Evolutionary conservation across 2,888 invertebrate species (phyloP).

Genomic region (Drosophila pseudotakahashii): DNA sequence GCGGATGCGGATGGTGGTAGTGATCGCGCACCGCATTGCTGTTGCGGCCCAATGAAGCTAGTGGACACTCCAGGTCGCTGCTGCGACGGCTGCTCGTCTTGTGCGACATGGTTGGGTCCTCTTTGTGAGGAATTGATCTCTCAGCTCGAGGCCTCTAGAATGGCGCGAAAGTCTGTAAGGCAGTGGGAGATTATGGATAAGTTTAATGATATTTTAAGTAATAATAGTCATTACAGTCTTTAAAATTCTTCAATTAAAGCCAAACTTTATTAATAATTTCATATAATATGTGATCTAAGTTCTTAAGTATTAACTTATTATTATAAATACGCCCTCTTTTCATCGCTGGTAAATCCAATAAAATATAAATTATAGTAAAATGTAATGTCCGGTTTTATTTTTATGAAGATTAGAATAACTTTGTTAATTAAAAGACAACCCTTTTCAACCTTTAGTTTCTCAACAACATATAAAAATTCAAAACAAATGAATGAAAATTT

Average conservation of each 20-base stretch:
- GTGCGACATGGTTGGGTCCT: conserved; percentile 80
- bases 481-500: not conserved
- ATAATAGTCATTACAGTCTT: too few relatives aligned
- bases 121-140: conserved; percentile 2
- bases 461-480: not conserved
- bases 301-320: too few relatives aligned
- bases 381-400: too few relatives aligned
- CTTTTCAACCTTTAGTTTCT: not conserved
- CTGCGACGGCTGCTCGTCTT: conserved; percentile 79
- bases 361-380: too few relatives aligned
- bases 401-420: too few relatives aligned
- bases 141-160: conserved; percentile 20
- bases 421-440: too few relatives aligned
- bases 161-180: conserved; percentile 44
- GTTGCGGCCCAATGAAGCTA: conserved; percentile 86
- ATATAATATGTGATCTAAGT: too few relatives aligned
- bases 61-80: conserved; percentile 85
- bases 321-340: too few relatives aligned
- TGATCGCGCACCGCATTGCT: conserved; percentile 81
- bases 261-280: too few relatives aligned
- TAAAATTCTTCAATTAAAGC: too few relatives aligned
- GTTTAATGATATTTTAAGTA: too few relatives aligned
- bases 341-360: too few relatives aligned
- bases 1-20: conserved; percentile 83
- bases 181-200: not conserved